Base-by-base conservation (phyloP, 2,888 invertebrate species). In the Sinelater perroti region DNA sequence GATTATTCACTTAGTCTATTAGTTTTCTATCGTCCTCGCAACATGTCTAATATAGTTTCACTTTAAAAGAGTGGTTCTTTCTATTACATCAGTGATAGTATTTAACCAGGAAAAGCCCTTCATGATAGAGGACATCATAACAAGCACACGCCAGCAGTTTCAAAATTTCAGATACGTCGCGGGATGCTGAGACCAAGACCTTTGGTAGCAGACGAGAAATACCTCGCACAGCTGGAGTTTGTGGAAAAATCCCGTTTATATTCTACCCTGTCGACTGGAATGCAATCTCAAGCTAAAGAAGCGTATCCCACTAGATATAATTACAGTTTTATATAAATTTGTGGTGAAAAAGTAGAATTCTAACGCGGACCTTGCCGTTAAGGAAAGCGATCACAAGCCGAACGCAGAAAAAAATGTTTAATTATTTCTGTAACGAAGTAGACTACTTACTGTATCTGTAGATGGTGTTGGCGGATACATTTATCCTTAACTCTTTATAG, bases 371-470 rank as follows among this genome's bases (percentile, higher is more conserved):
- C 67, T 88, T 90, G 45, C 54, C 59, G 8, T 63, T 71, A 8
- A 86, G 87, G 69, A 90, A 92, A 68, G 93, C 96, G 10, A 95
- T 95, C 50, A 93, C 95, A 13, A 90, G 93, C 53, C 85, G 95
- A 56, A 96, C 96, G 38, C 96, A 97, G 82, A 94, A 95, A 68
- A 92, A 93, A 82, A 96, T 96, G 95, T 96, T 96, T 79, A 88
- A 89, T 72, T 95, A 91, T 80, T 92, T 97, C 80, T 89, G 90
- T 78, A 91, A 92, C 18, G 83, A 86, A 67, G 85, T 87, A 28
- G 92, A 94, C 67, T 89, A 90, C 77, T 97, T 93, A 79, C 88
- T 90, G 68, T 97, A 96, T 80, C 87, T 95, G 72, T 88, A 91
- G 73, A 92, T 95, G 88, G 87, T 95, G 66, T 88, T 89, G 77